Evolutionary conservation across 2,797 vertebrate genomes (phyloP).

Genomic region (Delichon dasypus): DNA sequence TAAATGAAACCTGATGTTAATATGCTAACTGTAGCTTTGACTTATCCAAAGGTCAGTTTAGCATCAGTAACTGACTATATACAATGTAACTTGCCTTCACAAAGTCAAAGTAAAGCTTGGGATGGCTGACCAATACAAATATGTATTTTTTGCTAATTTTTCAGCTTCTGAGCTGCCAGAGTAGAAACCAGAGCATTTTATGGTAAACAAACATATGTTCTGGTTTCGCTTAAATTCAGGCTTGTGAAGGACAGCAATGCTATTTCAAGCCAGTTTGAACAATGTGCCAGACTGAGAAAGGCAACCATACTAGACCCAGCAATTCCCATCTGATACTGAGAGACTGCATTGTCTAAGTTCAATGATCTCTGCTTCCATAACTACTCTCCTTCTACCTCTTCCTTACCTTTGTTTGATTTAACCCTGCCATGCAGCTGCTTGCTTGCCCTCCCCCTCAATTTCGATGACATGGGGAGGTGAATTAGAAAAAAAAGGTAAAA

Average conservation of each 20-base stretch:
- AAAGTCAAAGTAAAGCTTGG: not conserved
- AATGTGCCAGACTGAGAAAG: not conserved
- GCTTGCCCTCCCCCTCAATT: not conserved
- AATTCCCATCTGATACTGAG: not conserved
- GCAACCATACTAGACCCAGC: not conserved
- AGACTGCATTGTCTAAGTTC: not conserved
- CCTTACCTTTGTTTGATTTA: not conserved
- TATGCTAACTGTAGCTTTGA: not conserved
- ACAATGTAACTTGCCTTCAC: not conserved
- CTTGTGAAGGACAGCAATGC: not conserved
- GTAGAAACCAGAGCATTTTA: not conserved
- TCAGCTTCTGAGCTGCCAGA: not conserved
- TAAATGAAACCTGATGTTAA: not conserved
- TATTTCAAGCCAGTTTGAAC: not conserved
- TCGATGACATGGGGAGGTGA: not conserved
- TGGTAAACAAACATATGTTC: not conserved
- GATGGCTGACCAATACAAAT: not conserved
- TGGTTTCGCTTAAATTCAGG: not conserved
- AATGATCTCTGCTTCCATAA: not conserved
- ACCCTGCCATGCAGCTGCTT: not conserved
- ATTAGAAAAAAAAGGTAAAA: not conserved
- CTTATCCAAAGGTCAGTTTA: not conserved
- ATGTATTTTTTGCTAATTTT: not conserved
- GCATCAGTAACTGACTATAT: not conserved
- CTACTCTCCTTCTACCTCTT: not conserved